Base-by-base conservation (phyloP, 2,888 invertebrate species). In the Drosophila prostipennis region DNA sequence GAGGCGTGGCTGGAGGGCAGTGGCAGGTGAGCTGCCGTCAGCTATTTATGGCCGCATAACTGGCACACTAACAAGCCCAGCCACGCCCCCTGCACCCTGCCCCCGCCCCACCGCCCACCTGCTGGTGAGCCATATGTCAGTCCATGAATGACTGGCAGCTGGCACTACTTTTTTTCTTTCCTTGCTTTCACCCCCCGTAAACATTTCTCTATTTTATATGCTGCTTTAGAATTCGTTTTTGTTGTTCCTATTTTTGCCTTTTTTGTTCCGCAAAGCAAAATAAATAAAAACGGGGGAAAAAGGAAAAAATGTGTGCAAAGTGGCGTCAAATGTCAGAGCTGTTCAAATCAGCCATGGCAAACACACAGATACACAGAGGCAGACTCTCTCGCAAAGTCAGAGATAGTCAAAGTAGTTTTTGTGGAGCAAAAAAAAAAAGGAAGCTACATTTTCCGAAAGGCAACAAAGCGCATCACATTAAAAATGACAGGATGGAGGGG, bases 281-380 rank as follows among this genome's bases (percentile, higher is more conserved):
- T 54, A 67, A 67, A 65, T 67, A 65, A 23, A 67, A 48, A 8
- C 11, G 10, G 63, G 29, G 53, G 13, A 3, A 42, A 14, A 40
- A 16, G 68, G 67, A 67, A 49, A 39, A 69, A 70, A 70, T 70
- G 70, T 70, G 71, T 70, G 71, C 68, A 76, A 86, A 86, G 79
- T 80, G 76, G 87, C 87, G 81, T 83, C 84, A 83, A 84, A 86
- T 87, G 87, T 80, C 87, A 84, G 81, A 67, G 72, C 70, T 79
- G 84, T 70, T 84, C 72, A 81, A 84, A 80, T 80, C 79, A 80
- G 79, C 73, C 74, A 74, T 77, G 55, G 65, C 60, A 74, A 76
- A 56, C 36, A 56, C 36, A 69, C 39, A 58, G 42, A 46, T 23
- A 54, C 23, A 51, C 23, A 42, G 6, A 42, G 40, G 16, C 32